These are phyloP conservation scores for Bicyclus anynana DNA, from an alignment of 1,140 invertebrate species.

Conservation along the genomic window DNA sequence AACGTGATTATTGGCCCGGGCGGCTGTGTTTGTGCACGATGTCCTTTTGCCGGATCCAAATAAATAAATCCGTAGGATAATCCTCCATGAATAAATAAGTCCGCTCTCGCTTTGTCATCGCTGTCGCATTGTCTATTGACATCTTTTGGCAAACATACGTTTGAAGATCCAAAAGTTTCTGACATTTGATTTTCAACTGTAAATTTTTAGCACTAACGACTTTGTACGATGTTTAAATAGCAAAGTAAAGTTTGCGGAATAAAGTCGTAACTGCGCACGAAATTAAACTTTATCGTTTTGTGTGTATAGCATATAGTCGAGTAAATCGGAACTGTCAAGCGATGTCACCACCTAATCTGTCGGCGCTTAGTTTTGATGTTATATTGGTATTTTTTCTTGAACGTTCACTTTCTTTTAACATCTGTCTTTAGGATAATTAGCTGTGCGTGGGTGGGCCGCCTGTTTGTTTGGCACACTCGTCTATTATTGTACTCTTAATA, in stretches of 20 bases:
- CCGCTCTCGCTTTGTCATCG: conserved; percentile 53
- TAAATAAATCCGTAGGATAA: conserved; percentile 58
- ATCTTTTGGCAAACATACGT: conserved; percentile 34
- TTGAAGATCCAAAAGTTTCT: neutral
- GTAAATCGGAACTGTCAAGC: neutral
- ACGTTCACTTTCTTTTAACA: conserved; percentile 54
- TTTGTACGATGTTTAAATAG: neutral
- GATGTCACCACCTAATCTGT: conserved; percentile 40
- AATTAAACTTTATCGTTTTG: neutral
- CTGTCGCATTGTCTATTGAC: conserved; percentile 65
- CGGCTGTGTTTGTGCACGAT: conserved; percentile 44
- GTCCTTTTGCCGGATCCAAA: conserved; percentile 54
- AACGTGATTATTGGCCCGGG: conserved; percentile 47
- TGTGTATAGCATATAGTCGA: neutral
- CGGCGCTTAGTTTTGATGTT: conserved; percentile 67
- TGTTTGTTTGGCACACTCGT: conserved; percentile 41
- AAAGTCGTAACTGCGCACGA: neutral
- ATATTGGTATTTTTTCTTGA: conserved; percentile 49
- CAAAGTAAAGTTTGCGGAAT: conserved; percentile 14
- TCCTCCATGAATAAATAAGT: conserved; percentile 69
- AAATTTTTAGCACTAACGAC: neutral
- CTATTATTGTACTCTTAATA: conserved; percentile 53
- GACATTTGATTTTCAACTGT: neutral
- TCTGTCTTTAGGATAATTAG: conserved; percentile 64
- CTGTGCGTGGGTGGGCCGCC: conserved; percentile 49